These are phyloP conservation scores for Threskiornis aethiopicus DNA, from an alignment of 2,797 vertebrate genomes.

Conservation along the genomic window DNA sequence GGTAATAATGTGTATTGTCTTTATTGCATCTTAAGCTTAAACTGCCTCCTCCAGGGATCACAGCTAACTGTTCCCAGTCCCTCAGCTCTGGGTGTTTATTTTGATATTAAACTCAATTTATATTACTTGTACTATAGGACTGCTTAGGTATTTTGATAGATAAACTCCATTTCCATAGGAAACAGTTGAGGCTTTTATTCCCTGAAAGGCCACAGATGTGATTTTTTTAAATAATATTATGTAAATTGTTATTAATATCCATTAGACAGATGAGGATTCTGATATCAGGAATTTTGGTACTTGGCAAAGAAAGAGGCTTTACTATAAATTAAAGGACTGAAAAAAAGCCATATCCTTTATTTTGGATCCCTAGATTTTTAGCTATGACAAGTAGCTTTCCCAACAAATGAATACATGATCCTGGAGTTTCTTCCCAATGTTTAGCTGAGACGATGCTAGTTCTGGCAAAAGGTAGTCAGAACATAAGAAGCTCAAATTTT, in stretches of 20 bases:
- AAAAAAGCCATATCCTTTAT: accelerated
- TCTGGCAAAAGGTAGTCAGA: background rate
- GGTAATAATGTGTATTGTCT: background rate
- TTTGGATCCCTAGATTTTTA: background rate
- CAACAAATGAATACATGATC: background rate
- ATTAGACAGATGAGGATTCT: background rate
- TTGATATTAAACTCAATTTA: background rate
- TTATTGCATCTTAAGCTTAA: background rate
- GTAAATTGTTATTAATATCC: background rate
- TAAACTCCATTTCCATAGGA: background rate
- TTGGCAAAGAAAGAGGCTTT: background rate
- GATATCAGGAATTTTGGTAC: background rate
- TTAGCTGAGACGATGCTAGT: background rate
- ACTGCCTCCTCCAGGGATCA: background rate
- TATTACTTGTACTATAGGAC: background rate
- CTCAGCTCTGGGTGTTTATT: background rate
- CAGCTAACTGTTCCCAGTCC: background rate
- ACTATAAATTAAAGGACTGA: background rate
- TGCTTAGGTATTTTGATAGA: background rate
- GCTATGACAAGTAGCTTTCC: background rate
- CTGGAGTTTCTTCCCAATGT: background rate
- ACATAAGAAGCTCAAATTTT: background rate
- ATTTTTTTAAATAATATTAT: background rate
- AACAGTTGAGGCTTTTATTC: background rate
- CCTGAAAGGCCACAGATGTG: background rate